phyloP scores from a whole-genome alignment of 2,113 vertebrate genomes.

The Speoplatyrhinus poulsoni region DNA sequence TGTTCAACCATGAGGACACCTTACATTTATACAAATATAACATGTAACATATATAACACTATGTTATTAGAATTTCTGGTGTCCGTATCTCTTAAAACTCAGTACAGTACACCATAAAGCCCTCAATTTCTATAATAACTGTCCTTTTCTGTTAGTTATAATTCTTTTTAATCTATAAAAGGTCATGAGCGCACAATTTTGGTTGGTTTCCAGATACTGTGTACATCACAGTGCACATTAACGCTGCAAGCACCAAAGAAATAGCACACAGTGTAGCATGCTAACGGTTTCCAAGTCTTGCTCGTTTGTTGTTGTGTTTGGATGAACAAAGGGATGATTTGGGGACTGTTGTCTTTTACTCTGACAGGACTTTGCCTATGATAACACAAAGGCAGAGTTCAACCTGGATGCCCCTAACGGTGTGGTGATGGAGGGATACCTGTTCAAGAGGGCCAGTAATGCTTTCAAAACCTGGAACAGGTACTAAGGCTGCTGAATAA shows the following conservation, averaged over 20 bases:
- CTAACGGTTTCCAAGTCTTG: too few species aligned
- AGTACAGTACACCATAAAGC: neutral
- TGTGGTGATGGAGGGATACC: slow-evolving; percentile 98
- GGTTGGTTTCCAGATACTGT: slow-evolving; percentile 23
- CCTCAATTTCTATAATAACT: neutral
- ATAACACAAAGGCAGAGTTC: slow-evolving; percentile 91
- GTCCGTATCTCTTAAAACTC: neutral
- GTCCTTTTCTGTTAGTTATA: neutral
- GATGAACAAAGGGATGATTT: neutral
- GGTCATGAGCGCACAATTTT: slow-evolving; percentile 25
- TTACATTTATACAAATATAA: neutral
- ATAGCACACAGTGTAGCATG: neutral
- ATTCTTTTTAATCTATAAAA: slow-evolving; percentile 19
- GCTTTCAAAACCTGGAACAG: slow-evolving; percentile 99
- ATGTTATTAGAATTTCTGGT: neutral
- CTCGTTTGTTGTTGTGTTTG: too few species aligned
- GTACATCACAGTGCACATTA: slow-evolving; percentile 8
- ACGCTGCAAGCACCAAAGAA: slow-evolving; percentile 23
- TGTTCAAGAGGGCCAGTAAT: slow-evolving; percentile 98
- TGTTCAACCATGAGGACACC: neutral
- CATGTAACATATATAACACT: too few species aligned
- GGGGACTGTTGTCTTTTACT: neutral
- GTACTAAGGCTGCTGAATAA: slow-evolving; percentile 58
- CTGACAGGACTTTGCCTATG: slow-evolving; percentile 90
- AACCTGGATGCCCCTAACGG: slow-evolving; percentile 93